These are phyloP conservation scores for Chymomyza costata DNA, from an alignment of 1,140 invertebrate species.

Conservation along the genomic window DNA sequence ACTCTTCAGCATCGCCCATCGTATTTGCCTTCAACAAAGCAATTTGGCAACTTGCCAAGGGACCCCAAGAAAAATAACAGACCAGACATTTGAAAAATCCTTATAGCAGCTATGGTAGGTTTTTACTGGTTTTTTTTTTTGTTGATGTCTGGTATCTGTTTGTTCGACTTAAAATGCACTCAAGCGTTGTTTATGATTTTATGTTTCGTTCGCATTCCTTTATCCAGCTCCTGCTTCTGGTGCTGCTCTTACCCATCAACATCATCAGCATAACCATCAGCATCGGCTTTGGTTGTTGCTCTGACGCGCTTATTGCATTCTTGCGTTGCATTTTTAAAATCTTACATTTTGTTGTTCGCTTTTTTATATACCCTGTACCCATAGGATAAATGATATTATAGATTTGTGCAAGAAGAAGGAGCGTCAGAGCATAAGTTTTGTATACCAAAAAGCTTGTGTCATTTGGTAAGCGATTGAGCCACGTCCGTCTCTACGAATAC, in stretches of 20 bases:
- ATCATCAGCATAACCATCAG: neutral
- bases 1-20: no score
- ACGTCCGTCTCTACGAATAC: no score
- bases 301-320: conserved; percentile 50
- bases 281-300: no score
- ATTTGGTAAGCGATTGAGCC: no score
- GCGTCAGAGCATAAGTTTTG: no score
- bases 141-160: conserved; percentile 4
- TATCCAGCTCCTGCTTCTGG: no score
- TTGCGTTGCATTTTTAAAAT: conserved; percentile 34
- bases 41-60: conserved; percentile 56
- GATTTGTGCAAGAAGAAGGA: no score
- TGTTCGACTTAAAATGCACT: conserved; percentile 40
- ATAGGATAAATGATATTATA: no score
- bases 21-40: conserved; percentile 38
- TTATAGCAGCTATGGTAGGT: conserved; percentile 34
- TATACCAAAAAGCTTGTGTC: no score
- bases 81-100: conserved; percentile 37
- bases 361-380: no score
- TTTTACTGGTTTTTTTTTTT: conserved; percentile 10
- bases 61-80: conserved; percentile 27
- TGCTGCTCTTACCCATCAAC: conserved; percentile 3
- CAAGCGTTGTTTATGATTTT: conserved; percentile 26
- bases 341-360: no score
- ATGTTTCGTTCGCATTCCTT: no score